Evolutionary conservation across 2,888 invertebrate species (phyloP).

Genomic region (Eupeodes luniger): DNA sequence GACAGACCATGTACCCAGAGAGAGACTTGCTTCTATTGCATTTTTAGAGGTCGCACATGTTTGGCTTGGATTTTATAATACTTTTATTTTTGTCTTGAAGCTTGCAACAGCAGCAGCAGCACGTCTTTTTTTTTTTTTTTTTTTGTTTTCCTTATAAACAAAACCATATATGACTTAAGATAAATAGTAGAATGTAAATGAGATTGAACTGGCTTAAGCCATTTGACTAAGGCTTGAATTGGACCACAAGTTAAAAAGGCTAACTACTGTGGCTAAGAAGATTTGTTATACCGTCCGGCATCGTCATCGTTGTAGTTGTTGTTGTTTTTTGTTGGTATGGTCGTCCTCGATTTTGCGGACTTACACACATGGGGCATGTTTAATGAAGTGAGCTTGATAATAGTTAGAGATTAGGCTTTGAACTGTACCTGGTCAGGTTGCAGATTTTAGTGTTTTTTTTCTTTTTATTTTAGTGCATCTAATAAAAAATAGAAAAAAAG

Average conservation of each 20-base stretch:
- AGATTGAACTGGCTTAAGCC: slow-evolving; percentile 34
- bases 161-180: slow-evolving; percentile 51
- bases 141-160: slow-evolving; percentile 16
- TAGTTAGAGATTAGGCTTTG: slow-evolving; percentile 58
- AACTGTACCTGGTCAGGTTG: slow-evolving; percentile 43
- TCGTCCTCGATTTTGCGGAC: slow-evolving; percentile 33
- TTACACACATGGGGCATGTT: slow-evolving; percentile 68
- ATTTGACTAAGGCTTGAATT: slow-evolving; percentile 14
- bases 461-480: background rate
- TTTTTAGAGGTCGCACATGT: slow-evolving; percentile 73
- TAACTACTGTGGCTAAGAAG: slow-evolving; percentile 15
- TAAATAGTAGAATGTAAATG: slow-evolving; percentile 54
- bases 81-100: slow-evolving; percentile 11
- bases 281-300: slow-evolving; percentile 1
- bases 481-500: background rate
- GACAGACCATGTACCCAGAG: slow-evolving; percentile 34
- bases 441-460: slow-evolving; percentile 46
- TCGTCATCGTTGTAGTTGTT: background rate
- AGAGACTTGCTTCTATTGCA: slow-evolving; percentile 46
- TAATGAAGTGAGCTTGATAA: slow-evolving; percentile 66
- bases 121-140: background rate
- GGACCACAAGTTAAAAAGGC: slow-evolving; percentile 45
- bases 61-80: slow-evolving; percentile 48
- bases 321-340: background rate
- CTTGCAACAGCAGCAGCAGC: background rate